Percentiles rank a stretch among this genome's conserved stretches.
Evolutionary conservation across 1,140 invertebrate genomes (phyloP).

Genomic region (Macrobrachium rosenbergii): DNA sequence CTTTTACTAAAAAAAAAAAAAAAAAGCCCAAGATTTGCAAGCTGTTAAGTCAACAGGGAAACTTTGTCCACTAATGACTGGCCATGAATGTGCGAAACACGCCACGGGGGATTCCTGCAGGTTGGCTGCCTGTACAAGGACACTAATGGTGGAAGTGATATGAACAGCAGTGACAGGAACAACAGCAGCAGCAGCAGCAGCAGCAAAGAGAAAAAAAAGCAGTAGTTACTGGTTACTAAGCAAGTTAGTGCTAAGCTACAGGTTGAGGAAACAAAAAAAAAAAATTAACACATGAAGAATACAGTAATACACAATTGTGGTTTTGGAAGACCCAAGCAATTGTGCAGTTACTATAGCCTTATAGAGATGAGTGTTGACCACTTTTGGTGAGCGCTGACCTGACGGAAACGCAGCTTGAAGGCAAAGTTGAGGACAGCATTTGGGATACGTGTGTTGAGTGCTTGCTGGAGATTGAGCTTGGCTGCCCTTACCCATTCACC

Average conservation of each 20-base stretch:
- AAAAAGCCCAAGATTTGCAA: conserved; percentile 2
- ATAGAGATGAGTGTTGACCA: too few relatives aligned
- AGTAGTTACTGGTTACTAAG: conserved; percentile 13
- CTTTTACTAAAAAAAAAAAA: neutral
- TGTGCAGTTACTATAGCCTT: conserved; percentile 24
- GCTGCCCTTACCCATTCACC: conserved; percentile 83
- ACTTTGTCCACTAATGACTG: conserved; percentile 28
- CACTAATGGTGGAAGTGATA: conserved; percentile 27
- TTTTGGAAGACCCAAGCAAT: conserved; percentile 11
- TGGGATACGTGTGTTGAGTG: conserved; percentile 86
- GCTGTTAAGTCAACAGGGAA: neutral
- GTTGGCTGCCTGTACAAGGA: conserved; percentile 48
- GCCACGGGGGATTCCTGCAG: conserved; percentile 40
- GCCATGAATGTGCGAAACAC: conserved; percentile 45
- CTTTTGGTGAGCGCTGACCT: conserved; percentile 66
- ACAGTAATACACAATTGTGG: neutral
- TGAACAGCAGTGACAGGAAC: conserved; percentile 45
- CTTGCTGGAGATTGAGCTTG: conserved; percentile 91
- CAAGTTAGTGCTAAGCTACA: conserved; percentile 55
- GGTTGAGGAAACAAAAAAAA: conserved; percentile 29
- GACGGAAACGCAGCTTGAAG: conserved; percentile 78
- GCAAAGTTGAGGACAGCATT: conserved; percentile 90
- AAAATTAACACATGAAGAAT: conserved; percentile 31
- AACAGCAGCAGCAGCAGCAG: conserved; percentile 36
- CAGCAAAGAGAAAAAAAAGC: conserved; percentile 33